These are phyloP conservation scores for Campylorhamphus procurvoides DNA, from an alignment of 2,113 vertebrate species.

Conservation along the genomic window DNA sequence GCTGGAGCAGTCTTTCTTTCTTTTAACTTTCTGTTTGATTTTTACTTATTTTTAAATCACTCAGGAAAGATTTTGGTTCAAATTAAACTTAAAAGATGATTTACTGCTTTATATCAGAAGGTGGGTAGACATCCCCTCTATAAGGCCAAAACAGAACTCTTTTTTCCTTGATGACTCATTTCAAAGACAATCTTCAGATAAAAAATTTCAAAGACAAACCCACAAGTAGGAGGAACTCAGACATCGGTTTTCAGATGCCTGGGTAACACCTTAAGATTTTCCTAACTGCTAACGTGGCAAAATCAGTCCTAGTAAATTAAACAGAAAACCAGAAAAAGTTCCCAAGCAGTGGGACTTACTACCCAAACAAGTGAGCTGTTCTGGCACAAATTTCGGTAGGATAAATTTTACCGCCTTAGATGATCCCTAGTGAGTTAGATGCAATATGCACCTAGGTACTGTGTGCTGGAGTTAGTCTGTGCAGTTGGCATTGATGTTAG, in stretches of 20 bases:
- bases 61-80: neutral
- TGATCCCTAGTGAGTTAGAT: neutral
- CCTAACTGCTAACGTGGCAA: neutral
- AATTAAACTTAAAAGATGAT: neutral
- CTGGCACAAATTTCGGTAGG: neutral
- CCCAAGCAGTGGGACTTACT: neutral
- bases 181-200: neutral
- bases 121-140: neutral
- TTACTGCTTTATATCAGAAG: neutral
- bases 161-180: neutral
- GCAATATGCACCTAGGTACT: neutral
- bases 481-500: neutral
- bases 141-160: neutral
- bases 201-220: neutral
- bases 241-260: neutral
- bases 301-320: neutral
- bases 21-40: neutral
- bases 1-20: neutral
- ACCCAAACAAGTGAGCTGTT: neutral
- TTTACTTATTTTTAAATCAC: neutral
- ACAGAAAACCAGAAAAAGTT: neutral
- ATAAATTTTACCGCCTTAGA: neutral
- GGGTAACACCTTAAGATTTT: neutral
- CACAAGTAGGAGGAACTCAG: rapidly evolving
- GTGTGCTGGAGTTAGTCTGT: neutral